Percentiles rank a stretch among this genome's conserved stretches.
Conservation (phyloP, 2,113 vertebrate species). For the Atractosteus spatula region DNA sequence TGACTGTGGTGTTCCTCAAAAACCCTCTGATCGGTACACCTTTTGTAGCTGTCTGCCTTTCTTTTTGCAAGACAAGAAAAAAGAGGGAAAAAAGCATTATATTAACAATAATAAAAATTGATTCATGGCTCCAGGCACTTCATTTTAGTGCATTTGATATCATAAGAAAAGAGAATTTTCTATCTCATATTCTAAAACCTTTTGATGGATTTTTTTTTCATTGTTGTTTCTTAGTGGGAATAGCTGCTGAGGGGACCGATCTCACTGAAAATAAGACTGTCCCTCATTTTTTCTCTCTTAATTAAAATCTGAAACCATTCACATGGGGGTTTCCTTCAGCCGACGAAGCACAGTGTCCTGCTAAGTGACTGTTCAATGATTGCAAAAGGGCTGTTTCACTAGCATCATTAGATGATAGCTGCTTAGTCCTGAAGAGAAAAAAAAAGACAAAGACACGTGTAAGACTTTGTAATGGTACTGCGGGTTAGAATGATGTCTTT, state of each 20-base stretch:
- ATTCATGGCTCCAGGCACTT: constrained; percentile 17
- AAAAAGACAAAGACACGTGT: constrained; percentile 57
- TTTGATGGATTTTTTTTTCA: constrained; percentile 43
- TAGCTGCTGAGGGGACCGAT: constrained; percentile 68
- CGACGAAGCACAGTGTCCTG: constrained; percentile 10
- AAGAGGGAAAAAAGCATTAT: constrained; percentile 15
- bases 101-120: constrained; percentile 21
- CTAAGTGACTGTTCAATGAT: constrained; percentile 34
- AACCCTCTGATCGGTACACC: constrained; percentile 33
- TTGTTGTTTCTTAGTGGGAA: constrained; percentile 40
- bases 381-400: constrained; percentile 50
- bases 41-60: constrained; percentile 34
- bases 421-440: constrained; percentile 47
- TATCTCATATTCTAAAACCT: constrained; percentile 12
- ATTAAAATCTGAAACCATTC: constrained; percentile 71
- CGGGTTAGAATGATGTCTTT: constrained; percentile 3
- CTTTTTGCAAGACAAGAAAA: constrained; percentile 34
- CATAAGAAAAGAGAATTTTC: constrained; percentile 8
- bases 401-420: constrained; percentile 41
- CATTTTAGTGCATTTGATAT: constrained; percentile 20
- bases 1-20: constrained; percentile 49
- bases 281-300: constrained; percentile 73
- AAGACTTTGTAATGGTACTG: constrained; percentile 24
- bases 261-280: constrained; percentile 73
- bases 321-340: constrained; percentile 34